phyloP scores from a whole-genome alignment of 2,888 invertebrate species.

The Cerceris rybyensis region DNA sequence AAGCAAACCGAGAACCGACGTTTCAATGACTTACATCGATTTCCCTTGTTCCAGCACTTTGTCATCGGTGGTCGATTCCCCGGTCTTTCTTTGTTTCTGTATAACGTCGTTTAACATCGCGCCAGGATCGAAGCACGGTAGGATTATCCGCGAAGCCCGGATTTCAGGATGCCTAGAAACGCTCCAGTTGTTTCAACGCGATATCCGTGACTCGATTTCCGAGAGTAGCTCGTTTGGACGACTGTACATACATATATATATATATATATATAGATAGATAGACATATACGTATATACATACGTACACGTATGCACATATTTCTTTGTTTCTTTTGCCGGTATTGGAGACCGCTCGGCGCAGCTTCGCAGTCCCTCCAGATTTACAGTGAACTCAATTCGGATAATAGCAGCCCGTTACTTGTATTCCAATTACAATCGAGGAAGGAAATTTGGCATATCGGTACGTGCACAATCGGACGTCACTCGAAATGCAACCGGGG shows the following conservation, averaged over 20 bases:
- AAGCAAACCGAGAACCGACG: constrained; percentile 9
- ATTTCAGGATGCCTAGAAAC: constrained; percentile 66
- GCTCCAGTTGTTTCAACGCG: constrained; percentile 74
- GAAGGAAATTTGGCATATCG: constrained; percentile 27
- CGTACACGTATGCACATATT: constrained; percentile 35
- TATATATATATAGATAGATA: not conserved
- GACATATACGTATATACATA: not conserved
- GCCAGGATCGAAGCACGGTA: constrained; percentile 68
- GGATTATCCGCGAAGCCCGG: constrained; percentile 73
- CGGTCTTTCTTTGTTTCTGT: constrained; percentile 39
- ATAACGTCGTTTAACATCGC: constrained; percentile 64
- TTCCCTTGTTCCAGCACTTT: constrained; percentile 22
- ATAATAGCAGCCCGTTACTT: constrained; percentile 5
- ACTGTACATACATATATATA: not conserved
- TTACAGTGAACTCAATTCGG: constrained; percentile 54
- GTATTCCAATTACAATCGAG: constrained; percentile 30
- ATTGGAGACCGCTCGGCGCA: constrained; percentile 26
- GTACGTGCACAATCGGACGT: constrained; percentile 26
- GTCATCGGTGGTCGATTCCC: constrained; percentile 43
- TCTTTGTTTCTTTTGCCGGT: constrained; percentile 41
- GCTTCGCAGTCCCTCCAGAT: constrained; percentile 43
- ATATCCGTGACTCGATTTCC: constrained; percentile 78
- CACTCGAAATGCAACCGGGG: constrained; percentile 7
- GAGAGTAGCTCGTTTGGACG: constrained; percentile 63
- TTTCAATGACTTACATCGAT: constrained; percentile 44